Conservation (phyloP, 2,113 vertebrate species). For the Columba janthina region DNA sequence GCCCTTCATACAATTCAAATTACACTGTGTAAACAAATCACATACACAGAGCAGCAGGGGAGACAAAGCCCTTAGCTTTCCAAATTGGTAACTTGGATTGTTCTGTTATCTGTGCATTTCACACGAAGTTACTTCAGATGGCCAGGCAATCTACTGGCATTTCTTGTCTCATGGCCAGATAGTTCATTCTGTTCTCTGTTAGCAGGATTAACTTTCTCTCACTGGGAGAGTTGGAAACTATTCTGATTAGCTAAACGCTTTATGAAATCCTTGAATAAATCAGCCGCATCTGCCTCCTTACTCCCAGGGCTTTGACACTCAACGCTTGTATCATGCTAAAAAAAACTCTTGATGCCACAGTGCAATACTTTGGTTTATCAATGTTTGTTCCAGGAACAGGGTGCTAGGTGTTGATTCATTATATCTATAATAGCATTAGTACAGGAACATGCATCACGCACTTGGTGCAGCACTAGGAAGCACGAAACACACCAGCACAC, state of each 20-base stretch:
- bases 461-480: not conserved
- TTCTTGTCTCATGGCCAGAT: not conserved
- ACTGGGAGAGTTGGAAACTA: not conserved
- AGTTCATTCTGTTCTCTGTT: not conserved
- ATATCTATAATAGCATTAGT: not conserved
- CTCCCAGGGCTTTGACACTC: not conserved
- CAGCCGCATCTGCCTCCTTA: not conserved
- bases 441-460: not conserved
- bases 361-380: not conserved
- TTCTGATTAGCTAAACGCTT: not conserved
- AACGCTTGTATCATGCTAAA: not conserved
- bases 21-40: not conserved
- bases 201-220: not conserved
- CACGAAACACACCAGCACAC: not conserved
- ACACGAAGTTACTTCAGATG: not conserved
- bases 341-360: not conserved
- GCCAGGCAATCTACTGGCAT: not conserved
- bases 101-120: not conserved
- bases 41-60: not conserved
- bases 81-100: not conserved
- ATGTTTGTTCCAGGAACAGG: not conserved
- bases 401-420: not conserved
- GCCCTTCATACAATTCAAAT: not conserved
- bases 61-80: not conserved
- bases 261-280: not conserved